Conservation (phyloP, 2,113 vertebrate genomes). For the Halcyon senegalensis region DNA sequence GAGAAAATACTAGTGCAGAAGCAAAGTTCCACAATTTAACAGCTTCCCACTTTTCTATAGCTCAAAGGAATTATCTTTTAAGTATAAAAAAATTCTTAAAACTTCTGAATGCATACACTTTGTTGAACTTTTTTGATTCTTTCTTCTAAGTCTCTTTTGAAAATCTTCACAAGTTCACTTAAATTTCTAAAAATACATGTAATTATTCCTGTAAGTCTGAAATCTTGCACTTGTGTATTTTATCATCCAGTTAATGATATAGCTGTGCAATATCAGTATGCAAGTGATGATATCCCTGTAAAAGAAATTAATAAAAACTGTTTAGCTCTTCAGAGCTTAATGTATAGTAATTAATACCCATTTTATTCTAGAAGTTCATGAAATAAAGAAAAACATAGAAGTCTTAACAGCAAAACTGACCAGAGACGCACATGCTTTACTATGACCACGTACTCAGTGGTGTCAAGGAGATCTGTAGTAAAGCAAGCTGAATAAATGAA, state of each 20-base stretch:
- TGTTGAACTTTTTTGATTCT: conserved; percentile 74
- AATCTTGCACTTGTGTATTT: not conserved
- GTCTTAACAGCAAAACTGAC: not conserved
- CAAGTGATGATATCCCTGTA: not conserved
- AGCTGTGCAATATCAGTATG: not conserved
- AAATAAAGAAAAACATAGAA: not conserved
- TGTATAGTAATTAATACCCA: not conserved
- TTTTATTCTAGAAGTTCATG: not conserved
- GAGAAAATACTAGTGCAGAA: conserved; percentile 68
- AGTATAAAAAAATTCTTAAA: conserved; percentile 75
- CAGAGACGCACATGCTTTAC: not conserved
- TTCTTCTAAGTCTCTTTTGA: conserved; percentile 81
- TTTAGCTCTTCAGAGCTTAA: not conserved
- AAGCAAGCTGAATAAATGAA: not conserved
- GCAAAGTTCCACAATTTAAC: conserved; percentile 76
- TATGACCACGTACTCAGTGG: not conserved
- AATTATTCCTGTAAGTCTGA: not conserved
- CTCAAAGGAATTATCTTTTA: conserved; percentile 46
- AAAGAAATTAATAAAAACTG: not conserved
- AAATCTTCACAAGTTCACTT: conserved; percentile 76
- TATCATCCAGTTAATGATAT: not conserved
- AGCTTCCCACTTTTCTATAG: not conserved
- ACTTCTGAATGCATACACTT: conserved; percentile 64
- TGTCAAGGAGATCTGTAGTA: not conserved
- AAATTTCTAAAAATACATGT: not conserved